Base-by-base conservation (phyloP, 1,140 invertebrate species). In the Ceratosolen fusciceps region DNA sequence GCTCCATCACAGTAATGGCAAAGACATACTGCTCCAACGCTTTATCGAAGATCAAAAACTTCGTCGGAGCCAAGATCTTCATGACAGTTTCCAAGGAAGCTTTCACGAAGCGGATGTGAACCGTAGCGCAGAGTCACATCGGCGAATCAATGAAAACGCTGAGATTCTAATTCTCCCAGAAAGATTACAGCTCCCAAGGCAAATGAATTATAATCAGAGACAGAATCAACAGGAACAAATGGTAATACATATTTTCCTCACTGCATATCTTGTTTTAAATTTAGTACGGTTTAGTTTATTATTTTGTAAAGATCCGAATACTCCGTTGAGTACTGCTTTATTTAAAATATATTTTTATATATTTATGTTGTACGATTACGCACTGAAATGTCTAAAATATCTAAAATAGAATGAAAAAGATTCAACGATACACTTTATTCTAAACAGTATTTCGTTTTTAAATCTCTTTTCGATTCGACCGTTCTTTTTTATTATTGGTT, bases 41-140 rank as follows among this genome's bases (percentile, higher is more conserved):
- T 96, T 95, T 85, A 96, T 96, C 78, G 93, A 95, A 83, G 95
- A 96, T 89, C 95, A 96, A 85, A 91, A 91, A 74, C 80, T 88
- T 10, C 84, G 88, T 65, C 87, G 82, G 58, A 82, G 24, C 71
- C 83, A 82, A 80, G 60, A 81, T 24, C 49, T 68, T 16, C 79
- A 67, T 29, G 74, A 73, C 47, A 80, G 62, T 70, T 75, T 52
- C 21, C 81, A 88, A 75, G 79, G 39, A 29, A 79, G 81, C 77
- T 52, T 81, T 86, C 88, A 89, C 34, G 90, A 90, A 58, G 74
- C 84, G 34, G 88, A 89, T 2, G 58, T 79, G 19, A 77, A 80
- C 62, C 83, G 85, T 16, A 86, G 84, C 54, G 83, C 87, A 76
- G 88, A 89, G 16, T 85, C 84, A 26, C 85, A 89, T 24, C 81